Conservation (phyloP, 2,797 vertebrate genomes). For the Parauchenoglanis ngamensis region DNA sequence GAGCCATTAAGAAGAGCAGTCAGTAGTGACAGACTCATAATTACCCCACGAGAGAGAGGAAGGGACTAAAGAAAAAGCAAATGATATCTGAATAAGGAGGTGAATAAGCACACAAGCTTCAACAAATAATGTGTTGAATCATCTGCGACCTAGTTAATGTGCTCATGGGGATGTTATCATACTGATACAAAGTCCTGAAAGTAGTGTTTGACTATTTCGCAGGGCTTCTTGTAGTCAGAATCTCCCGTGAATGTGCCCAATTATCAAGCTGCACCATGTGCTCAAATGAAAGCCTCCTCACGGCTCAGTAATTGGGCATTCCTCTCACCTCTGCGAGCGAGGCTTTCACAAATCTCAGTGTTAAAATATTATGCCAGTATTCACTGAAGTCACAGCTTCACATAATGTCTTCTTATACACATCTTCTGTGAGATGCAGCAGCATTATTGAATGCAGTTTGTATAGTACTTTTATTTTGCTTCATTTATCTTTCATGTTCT, state of each 20-base stretch:
- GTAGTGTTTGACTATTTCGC: background rate
- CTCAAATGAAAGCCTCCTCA: constrained; percentile 1
- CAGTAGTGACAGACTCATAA: constrained; percentile 55
- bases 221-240: background rate
- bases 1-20: constrained; percentile 42
- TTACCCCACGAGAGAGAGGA: constrained; percentile 36
- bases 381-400: constrained; percentile 3
- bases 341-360: background rate
- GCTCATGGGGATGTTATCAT: constrained; percentile 1
- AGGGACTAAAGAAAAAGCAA: background rate
- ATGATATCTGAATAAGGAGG: background rate
- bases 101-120: background rate
- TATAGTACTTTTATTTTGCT: background rate
- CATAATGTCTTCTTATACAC: background rate
- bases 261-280: background rate
- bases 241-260: constrained; percentile 6
- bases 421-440: background rate
- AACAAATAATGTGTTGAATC: background rate
- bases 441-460: background rate
- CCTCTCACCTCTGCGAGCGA: background rate
- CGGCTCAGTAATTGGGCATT: constrained; percentile 15
- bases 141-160: background rate
- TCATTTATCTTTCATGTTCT: too few species aligned
- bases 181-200: background rate
- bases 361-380: constrained; percentile 4